phyloP scores from a whole-genome alignment of 2,113 vertebrate genomes.

The Campylomormyrus tamandua region DNA sequence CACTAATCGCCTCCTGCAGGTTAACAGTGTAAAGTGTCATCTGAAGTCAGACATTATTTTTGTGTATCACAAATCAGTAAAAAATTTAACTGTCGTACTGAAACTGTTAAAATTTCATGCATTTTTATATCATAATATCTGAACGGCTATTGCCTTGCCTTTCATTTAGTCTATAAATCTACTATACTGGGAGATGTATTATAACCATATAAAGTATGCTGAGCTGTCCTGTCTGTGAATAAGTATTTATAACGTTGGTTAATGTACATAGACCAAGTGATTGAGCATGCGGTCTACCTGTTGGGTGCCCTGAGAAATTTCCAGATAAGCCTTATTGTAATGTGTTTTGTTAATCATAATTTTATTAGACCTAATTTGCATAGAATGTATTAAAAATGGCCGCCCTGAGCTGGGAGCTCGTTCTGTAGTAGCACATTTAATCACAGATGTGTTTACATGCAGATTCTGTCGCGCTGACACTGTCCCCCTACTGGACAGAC shows the following conservation, averaged over 20 bases:
- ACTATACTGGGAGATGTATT: neutral
- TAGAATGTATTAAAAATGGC: neutral
- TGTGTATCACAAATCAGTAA: neutral
- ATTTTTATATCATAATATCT: neutral
- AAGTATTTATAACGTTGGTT: neutral
- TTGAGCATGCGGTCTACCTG: neutral
- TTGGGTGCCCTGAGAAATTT: neutral
- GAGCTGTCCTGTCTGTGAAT: neutral
- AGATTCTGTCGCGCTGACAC: neutral
- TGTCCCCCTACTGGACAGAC: neutral
- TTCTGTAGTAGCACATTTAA: neutral
- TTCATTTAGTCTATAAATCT: neutral
- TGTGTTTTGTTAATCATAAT: neutral
- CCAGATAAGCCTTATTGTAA: neutral
- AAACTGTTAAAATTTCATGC: neutral
- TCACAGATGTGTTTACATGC: neutral
- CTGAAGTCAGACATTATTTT: neutral
- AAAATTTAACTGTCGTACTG: neutral
- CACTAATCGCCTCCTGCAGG: neutral
- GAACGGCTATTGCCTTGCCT: neutral
- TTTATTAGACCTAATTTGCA: neutral
- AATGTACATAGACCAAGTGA: neutral
- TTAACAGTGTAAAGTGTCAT: neutral
- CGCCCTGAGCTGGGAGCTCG: neutral
- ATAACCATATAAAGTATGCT: neutral